These are phyloP conservation scores for Sebastes iracundus DNA, from an alignment of 2,797 vertebrate genomes.

Conservation along the genomic window DNA sequence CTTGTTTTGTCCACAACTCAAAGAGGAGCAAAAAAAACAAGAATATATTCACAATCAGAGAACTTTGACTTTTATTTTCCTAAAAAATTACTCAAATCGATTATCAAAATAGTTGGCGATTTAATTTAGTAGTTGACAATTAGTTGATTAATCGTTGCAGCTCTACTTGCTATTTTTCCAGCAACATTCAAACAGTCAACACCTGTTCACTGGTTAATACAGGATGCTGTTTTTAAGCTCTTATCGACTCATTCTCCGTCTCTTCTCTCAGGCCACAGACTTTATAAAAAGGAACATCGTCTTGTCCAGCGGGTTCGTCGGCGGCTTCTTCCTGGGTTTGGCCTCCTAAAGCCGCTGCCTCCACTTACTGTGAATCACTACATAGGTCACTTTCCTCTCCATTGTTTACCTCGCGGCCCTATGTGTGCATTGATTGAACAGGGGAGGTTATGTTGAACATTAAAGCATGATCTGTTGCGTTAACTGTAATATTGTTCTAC, in stretches of 20 bases:
- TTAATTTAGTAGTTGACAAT: too few species aligned
- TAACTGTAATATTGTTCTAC: not conserved
- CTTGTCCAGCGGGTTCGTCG: conserved; percentile 94
- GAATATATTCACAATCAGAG: too few species aligned
- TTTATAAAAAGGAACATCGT: conserved; percentile 98
- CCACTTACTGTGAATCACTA: conserved; percentile 48
- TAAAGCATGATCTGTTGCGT: conserved; percentile 56
- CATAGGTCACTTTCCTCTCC: conserved; percentile 29
- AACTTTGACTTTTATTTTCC: too few species aligned
- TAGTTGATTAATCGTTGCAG: too few species aligned
- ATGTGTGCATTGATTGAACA: conserved; percentile 6
- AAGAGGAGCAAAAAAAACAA: too few species aligned
- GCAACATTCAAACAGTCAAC: not conserved
- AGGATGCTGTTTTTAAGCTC: not conserved
- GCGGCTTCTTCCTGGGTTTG: conserved; percentile 95
- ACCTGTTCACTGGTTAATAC: not conserved
- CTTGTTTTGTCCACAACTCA: too few species aligned
- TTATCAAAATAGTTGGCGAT: too few species aligned
- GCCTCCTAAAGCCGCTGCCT: conserved; percentile 83
- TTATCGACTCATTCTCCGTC: not conserved
- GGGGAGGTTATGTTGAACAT: conserved; percentile 20
- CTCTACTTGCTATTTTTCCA: not conserved
- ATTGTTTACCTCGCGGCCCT: conserved; percentile 37
- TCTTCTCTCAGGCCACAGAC: conserved; percentile 88
- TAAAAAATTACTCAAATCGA: too few species aligned